phyloP scores from a whole-genome alignment of 1,140 invertebrate species.

The Bombus balteatus region DNA sequence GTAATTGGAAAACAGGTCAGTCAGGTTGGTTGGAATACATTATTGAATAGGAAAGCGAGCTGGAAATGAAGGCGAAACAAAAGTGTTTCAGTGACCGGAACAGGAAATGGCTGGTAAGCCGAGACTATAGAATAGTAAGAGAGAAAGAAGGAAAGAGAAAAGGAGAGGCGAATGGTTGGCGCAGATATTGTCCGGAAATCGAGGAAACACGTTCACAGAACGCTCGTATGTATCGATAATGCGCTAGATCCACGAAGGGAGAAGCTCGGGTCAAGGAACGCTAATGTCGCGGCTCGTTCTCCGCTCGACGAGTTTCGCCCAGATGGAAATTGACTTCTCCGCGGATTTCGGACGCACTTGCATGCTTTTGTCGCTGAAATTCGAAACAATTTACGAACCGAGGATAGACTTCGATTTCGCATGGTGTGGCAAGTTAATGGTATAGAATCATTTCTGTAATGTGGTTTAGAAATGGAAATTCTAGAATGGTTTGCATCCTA shows the following conservation, averaged over 20 bases:
- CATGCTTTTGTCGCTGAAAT: neutral
- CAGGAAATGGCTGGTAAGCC: constrained; percentile 49
- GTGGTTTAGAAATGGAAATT: neutral
- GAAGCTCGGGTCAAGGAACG: neutral
- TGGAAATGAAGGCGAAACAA: constrained; percentile 56
- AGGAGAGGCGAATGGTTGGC: neutral
- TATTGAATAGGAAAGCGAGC: constrained; percentile 44
- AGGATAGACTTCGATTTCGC: neutral
- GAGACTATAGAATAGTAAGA: neutral
- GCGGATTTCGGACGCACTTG: neutral
- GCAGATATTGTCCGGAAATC: constrained; percentile 39
- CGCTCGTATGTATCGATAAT: constrained; percentile 34
- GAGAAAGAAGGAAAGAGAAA: no score
- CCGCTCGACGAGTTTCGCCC: neutral
- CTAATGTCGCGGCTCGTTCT: neutral
- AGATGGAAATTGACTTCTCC: constrained; percentile 1
- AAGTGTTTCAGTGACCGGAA: constrained; percentile 54
- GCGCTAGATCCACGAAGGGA: no score
- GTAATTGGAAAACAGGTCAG: constrained; percentile 20
- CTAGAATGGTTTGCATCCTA: neutral
- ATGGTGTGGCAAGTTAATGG: neutral
- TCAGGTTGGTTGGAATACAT: constrained; percentile 35
- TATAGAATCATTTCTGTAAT: neutral
- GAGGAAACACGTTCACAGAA: constrained; percentile 18
- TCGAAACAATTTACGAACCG: neutral